phyloP scores from a whole-genome alignment of 2,113 vertebrate species.

The Sander vitreus region DNA sequence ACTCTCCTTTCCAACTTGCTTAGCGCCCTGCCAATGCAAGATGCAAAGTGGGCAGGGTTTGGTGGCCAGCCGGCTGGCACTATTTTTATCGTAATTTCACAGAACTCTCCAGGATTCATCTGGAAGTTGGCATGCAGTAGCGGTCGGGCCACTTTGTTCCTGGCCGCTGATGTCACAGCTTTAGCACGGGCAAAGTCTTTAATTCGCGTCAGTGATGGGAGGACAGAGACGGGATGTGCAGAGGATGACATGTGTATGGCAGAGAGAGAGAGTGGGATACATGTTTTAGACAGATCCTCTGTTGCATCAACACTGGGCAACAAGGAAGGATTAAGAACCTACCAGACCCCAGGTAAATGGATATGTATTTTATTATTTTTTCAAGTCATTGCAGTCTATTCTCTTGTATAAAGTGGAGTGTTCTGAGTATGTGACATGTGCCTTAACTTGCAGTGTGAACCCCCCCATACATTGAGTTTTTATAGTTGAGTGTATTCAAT shows the following conservation, averaged over 20 bases:
- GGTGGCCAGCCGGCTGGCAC: conserved; percentile 71
- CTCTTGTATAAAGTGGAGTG: background rate
- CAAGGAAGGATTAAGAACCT: conserved; percentile 23
- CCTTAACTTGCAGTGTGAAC: background rate
- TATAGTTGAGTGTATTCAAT: background rate
- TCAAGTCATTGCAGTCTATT: background rate
- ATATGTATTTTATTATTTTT: background rate
- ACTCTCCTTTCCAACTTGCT: conserved; percentile 59
- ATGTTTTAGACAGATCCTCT: conserved; percentile 46
- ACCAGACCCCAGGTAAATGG: conserved; percentile 56
- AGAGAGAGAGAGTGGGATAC: conserved; percentile 21
- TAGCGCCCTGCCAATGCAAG: conserved; percentile 50
- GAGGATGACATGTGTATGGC: conserved; percentile 39
- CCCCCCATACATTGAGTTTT: background rate
- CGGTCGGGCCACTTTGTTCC: conserved; percentile 63
- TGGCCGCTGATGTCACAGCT: conserved; percentile 68
- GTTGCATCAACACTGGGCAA: conserved; percentile 44
- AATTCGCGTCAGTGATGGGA: conserved; percentile 64
- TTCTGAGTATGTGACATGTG: background rate
- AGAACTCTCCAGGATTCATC: conserved; percentile 84
- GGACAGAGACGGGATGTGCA: conserved; percentile 38
- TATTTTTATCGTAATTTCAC: conserved; percentile 94
- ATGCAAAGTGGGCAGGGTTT: conserved; percentile 57
- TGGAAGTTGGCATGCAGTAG: conserved; percentile 60
- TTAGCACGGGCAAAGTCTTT: conserved; percentile 53